These are phyloP conservation scores for Odontamblyopus rebecca DNA, from an alignment of 2,797 vertebrate species.

Conservation along the genomic window DNA sequence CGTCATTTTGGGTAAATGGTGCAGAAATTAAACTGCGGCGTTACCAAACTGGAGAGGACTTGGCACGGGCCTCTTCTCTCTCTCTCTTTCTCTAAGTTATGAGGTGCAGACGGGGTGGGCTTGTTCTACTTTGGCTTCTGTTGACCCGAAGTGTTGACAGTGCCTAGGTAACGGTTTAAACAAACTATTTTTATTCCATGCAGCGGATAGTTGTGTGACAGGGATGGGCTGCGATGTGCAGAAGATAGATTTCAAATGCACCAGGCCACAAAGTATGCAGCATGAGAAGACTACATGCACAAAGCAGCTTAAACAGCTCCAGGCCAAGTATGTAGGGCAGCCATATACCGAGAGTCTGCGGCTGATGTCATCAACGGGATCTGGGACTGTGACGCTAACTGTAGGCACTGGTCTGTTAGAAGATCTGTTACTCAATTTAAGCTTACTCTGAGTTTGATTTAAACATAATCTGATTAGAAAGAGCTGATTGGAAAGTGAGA, in stretches of 20 bases:
- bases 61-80: slow-evolving; percentile 40
- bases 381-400: too few species aligned
- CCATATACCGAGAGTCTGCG: too few species aligned
- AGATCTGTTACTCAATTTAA: too few species aligned
- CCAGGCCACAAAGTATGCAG: slow-evolving; percentile 43
- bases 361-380: too few species aligned
- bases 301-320: slow-evolving; percentile 36
- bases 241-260: slow-evolving; percentile 56
- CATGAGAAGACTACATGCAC: slow-evolving; percentile 49
- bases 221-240: slow-evolving; percentile 46
- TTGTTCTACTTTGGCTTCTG: slow-evolving; percentile 68
- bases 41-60: slow-evolving; percentile 37
- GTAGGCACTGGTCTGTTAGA: too few species aligned
- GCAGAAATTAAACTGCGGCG: slow-evolving; percentile 34
- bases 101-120: slow-evolving; percentile 51
- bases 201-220: slow-evolving; percentile 47
- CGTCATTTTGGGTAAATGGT: slow-evolving; percentile 38
- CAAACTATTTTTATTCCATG: slow-evolving; percentile 70
- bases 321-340: slow-evolving; percentile 51
- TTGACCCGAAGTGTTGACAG: slow-evolving; percentile 73
- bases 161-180: slow-evolving; percentile 75
- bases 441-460: too few species aligned
- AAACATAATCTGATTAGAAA: too few species aligned
- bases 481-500: too few species aligned
- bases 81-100: slow-evolving; percentile 36